Evolutionary conservation across 2,113 vertebrate genomes (phyloP), one percentile per base, ranked within the genome.

Genomic region (Sphaerodactylus townsendi): DNA sequence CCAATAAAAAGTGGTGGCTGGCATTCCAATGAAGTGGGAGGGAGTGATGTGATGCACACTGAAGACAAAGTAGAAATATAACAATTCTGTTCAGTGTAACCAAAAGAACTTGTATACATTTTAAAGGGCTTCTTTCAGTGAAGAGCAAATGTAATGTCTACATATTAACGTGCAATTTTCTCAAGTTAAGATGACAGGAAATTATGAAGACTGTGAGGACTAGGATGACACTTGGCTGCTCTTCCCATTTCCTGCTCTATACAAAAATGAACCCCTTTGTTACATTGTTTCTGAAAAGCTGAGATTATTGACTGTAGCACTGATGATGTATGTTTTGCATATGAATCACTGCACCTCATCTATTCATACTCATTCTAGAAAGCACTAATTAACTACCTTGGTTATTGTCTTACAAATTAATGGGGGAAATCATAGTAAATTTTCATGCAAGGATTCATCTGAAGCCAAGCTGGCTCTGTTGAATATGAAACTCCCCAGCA

Each of bases 351-450:
- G 4, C 4, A 85, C 79, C 89, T 92, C 77, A 88, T n/a, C 3
- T 76, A 86, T 92, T 90, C 37, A 37, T 50, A 39, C 21, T 88
- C 73, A 19, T 69, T 25, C 5, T 88, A 68, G 41, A 90, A 93
- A 93, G 65, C 74, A 86, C 39, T 82, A 89, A 89, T 92, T 93
- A 95, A 81, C 28, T n/a, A 86, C 13, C 37, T 73, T 19, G 19
- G 3, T n/a, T 84, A 87, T 46, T 91, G 33, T 87, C 59, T 83
- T 90, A 79, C 56, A 89, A 79, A 83, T 89, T 83, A 88, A 50
- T 81, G 70, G 30, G 48, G 23, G n/a, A 88, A 88, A 83, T 59
- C 15, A 74, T 4, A 82, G n/a, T 7, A 86, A 68, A 44, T 56
- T 79, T 88, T 90, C 28, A 80, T 65, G 33, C 11, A 88, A 72